Conservation (phyloP, 2,113 vertebrate species). For the Pelecanoides urinatrix region DNA sequence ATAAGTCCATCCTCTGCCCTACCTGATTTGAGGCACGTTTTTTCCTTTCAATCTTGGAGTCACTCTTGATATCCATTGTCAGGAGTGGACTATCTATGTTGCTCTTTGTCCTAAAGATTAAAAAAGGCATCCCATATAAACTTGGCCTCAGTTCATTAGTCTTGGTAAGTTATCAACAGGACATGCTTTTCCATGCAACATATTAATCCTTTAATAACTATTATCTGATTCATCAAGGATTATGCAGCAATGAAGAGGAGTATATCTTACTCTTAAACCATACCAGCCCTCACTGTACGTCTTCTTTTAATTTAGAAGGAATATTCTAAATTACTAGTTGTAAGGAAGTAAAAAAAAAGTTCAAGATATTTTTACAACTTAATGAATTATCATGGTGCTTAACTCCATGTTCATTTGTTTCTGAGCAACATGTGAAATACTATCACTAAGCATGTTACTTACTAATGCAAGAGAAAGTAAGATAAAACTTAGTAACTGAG, state of each 20-base stretch:
- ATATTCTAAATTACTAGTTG: not conserved
- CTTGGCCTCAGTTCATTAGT: not conserved
- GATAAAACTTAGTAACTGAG: not conserved
- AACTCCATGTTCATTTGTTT: not conserved
- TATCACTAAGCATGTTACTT: not conserved
- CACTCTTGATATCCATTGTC: constrained; percentile 64
- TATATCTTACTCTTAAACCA: not conserved
- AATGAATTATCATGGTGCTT: not conserved
- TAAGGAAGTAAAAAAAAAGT: not conserved
- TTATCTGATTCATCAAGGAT: not conserved
- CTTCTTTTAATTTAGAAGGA: not conserved
- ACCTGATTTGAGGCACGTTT: constrained; percentile 87
- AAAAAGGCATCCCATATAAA: not conserved
- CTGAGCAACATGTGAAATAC: not conserved
- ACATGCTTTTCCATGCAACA: not conserved
- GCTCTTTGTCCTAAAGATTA: constrained; percentile 81
- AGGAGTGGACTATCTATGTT: constrained; percentile 69
- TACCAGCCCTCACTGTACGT: not conserved
- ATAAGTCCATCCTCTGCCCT: not conserved
- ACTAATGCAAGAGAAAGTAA: not conserved
- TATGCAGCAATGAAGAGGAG: not conserved
- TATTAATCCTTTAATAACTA: not conserved
- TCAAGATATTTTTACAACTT: not conserved
- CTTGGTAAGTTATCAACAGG: not conserved
- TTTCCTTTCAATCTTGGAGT: constrained; percentile 85